phyloP scores from a whole-genome alignment of 2,888 invertebrate genomes.

The Cataglyphis albicans region DNA sequence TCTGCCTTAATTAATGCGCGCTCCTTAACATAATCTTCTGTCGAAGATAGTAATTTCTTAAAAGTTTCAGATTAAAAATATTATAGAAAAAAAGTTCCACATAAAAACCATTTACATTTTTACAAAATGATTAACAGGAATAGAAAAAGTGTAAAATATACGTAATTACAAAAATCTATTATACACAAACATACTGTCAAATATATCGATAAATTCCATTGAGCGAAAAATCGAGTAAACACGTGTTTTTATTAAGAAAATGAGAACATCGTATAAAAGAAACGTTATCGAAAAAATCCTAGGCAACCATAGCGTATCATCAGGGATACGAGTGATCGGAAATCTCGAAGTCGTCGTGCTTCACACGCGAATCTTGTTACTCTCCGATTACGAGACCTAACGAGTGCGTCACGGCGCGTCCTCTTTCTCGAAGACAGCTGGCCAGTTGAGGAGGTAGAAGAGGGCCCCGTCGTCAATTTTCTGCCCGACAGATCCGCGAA shows the following conservation, averaged over 20 bases:
- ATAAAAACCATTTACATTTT: not conserved
- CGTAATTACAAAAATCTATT: not conserved
- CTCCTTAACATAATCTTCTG: conserved; percentile 30
- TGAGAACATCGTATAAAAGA: conserved; percentile 10
- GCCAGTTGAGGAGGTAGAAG: conserved; percentile 59
- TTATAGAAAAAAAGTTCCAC: not conserved
- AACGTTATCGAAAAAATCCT: conserved; percentile 24
- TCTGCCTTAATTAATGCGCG: conserved; percentile 46
- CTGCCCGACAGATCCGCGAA: conserved; percentile 81
- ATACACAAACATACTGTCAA: not conserved
- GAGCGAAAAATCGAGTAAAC: conserved; percentile 19
- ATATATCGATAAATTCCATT: not conserved
- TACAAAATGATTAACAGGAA: not conserved
- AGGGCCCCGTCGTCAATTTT: conserved; percentile 77
- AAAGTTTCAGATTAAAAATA: not conserved
- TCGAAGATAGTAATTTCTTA: conserved; percentile 28
- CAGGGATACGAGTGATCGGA: conserved; percentile 38
- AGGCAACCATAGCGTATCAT: conserved; percentile 42
- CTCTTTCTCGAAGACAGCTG: conserved; percentile 73
- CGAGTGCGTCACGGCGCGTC: conserved; percentile 70
- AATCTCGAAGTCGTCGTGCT: conserved; percentile 54
- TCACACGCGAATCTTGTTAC: conserved; percentile 61
- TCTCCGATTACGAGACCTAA: conserved; percentile 64
- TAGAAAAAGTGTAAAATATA: not conserved
- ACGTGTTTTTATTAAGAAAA: conserved; percentile 30